A percentile compares a stretch with the other conserved stretches of the same genome.
Conservation (phyloP, 2,113 vertebrate species). For the Nothoprocta perdicaria region DNA sequence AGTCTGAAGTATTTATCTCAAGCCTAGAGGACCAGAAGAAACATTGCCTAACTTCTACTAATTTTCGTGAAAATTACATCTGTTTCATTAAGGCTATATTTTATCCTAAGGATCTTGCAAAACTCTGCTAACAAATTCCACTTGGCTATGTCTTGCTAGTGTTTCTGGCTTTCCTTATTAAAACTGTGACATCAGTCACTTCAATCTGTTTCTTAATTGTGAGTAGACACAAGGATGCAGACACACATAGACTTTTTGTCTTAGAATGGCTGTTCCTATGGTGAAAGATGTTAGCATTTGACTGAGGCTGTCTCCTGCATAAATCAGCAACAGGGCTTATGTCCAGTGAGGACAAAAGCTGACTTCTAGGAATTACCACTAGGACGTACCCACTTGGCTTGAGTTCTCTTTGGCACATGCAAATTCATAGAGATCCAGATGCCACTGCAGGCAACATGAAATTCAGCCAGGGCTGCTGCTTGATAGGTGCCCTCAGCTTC, state of each 20-base stretch:
- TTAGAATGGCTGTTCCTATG: not conserved
- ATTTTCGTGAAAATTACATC: not conserved
- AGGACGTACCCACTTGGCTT: not conserved
- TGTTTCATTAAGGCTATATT: not conserved
- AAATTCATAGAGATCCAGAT: not conserved
- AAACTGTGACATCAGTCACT: slow-evolving; percentile 18
- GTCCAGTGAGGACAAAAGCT: not conserved
- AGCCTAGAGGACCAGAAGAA: not conserved
- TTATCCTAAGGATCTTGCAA: slow-evolving; percentile 5
- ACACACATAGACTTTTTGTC: not conserved
- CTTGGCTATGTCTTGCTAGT: slow-evolving; percentile 12
- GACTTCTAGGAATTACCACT: not conserved
- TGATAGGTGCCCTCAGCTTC: not conserved
- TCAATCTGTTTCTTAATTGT: not conserved
- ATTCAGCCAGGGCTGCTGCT: not conserved
- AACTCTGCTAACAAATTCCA: slow-evolving; percentile 7
- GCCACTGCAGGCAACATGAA: not conserved
- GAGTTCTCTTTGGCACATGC: not conserved
- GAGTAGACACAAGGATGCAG: not conserved
- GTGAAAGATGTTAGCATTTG: slow-evolving; percentile 1
- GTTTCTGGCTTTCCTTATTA: slow-evolving; percentile 33
- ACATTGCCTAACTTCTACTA: not conserved
- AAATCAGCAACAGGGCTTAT: not conserved
- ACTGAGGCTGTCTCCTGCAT: not conserved
- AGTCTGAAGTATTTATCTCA: not conserved